phyloP scores from a whole-genome alignment of 1,140 invertebrate genomes.

The Nomia melanderi region DNA sequence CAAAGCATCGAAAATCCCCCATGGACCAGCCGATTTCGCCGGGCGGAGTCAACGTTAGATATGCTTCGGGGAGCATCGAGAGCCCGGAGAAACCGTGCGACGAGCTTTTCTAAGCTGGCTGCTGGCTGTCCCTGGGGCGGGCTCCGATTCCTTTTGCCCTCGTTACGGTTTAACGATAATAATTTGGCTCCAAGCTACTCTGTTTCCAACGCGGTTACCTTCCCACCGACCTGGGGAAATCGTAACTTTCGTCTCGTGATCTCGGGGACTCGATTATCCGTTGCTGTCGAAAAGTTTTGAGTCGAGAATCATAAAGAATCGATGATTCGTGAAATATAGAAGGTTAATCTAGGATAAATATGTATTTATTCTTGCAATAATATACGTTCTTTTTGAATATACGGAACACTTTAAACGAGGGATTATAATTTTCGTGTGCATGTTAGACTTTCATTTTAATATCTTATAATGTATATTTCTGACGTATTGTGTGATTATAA shows the following conservation, averaged over 20 bases:
- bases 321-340: too few species aligned
- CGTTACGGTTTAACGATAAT: conserved; percentile 59
- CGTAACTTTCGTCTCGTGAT: neutral
- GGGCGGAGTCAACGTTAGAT: conserved; percentile 53
- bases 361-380: too few species aligned
- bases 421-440: too few species aligned
- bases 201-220: conserved; percentile 32
- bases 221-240: neutral
- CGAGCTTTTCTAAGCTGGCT: conserved; percentile 54
- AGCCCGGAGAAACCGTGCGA: conserved; percentile 54
- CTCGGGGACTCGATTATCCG: neutral
- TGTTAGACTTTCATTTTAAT: too few species aligned
- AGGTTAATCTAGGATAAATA: too few species aligned
- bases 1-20: conserved; percentile 44
- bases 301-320: too few species aligned
- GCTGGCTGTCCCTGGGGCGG: conserved; percentile 26
- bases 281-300: neutral
- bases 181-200: conserved; percentile 43
- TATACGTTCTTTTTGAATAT: too few species aligned
- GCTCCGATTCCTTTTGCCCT: conserved; percentile 44
- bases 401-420: too few species aligned
- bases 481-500: too few species aligned
- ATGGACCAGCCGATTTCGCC: conserved; percentile 53
- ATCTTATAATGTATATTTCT: too few species aligned
- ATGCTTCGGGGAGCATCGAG: conserved; percentile 61